Base-by-base conservation (phyloP, 2,888 invertebrate species). In the Metellina segmentata region DNA sequence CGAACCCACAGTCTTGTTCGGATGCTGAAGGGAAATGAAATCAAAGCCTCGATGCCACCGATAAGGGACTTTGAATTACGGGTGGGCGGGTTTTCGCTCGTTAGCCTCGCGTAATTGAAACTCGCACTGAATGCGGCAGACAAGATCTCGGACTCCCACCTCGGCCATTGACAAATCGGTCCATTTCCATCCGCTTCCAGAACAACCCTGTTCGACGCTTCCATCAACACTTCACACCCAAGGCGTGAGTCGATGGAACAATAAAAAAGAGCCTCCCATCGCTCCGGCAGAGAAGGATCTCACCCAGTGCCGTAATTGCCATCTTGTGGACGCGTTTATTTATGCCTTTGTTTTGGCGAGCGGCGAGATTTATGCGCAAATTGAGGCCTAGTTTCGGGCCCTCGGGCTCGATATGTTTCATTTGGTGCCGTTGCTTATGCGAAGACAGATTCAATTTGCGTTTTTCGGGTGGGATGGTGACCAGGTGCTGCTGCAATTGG, bases 151-250 rank as follows among this genome's bases (percentile, higher is more conserved):
- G n/a, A 7, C 49, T 13, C 75, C 85, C 89, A 78, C 89, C 89
- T 78, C 78, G 71, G 19, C 89, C 81, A 85, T 85, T 90, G 85
- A 79, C 90, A 85, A 90, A 90, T 90, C 61, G 85, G 69, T 11
- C 85, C 48, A 81, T 85, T 85, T 90, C 69, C 71, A 8, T 61
- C 61, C 48, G 13, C 20, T 20, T n/a, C 8, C 6, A 34, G 48
- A 71, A 79, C 48, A 34, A 72, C 71, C 52, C n/a, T 53, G 53
- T 71, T 82, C 71, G 69, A 71, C 71, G 20, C n/a, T 52, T 79
- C 81, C 90, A 85, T 90, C 90, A 85, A 81, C 90, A 90, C 90
- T 81, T 90, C 85, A 79, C 85, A 85, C 89, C 82, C 82, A 49
- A 53, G 20, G 83, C 89, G 89, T 90, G 85, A 7, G 85, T 74